Conservation (phyloP, 2,113 vertebrate species). For the Oreotrochilus melanogaster region DNA sequence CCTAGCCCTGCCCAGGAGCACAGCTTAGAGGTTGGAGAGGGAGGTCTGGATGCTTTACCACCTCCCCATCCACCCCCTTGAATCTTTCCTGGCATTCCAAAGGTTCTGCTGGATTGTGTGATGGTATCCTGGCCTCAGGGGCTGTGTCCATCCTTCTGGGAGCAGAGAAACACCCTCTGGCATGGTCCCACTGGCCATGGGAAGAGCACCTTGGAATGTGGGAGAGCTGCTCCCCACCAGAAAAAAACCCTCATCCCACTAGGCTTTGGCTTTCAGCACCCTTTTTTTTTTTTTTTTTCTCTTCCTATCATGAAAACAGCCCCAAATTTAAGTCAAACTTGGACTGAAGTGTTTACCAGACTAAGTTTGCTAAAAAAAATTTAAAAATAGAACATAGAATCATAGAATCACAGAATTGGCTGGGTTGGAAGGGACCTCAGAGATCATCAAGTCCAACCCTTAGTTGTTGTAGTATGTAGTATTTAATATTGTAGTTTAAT, state of each 20-base stretch:
- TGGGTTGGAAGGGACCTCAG: no score
- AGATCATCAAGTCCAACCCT: no score
- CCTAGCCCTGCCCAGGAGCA: not conserved
- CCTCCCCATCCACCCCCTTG: not conserved
- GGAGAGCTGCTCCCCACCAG: not conserved
- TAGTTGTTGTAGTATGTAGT: no score
- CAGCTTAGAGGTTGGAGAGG: no score
- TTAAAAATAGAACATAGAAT: no score
- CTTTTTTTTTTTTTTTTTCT: not conserved
- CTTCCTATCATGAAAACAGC: not conserved
- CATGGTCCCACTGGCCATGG: accelerated
- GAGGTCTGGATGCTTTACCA: not conserved
- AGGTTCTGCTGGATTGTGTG: not conserved
- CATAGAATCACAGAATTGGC: no score
- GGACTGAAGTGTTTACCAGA: not conserved
- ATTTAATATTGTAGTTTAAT: not conserved
- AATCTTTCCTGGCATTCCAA: not conserved
- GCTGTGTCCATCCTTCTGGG: accelerated
- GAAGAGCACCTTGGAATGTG: accelerated
- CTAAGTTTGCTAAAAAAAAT: not conserved
- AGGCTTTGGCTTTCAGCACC: not conserved
- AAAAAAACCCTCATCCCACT: not conserved
- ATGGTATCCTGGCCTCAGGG: no score
- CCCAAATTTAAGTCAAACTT: not conserved
- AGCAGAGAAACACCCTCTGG: not conserved